Base-by-base conservation (phyloP, 1,140 invertebrate species). In the Tribolium castaneum region DNA sequence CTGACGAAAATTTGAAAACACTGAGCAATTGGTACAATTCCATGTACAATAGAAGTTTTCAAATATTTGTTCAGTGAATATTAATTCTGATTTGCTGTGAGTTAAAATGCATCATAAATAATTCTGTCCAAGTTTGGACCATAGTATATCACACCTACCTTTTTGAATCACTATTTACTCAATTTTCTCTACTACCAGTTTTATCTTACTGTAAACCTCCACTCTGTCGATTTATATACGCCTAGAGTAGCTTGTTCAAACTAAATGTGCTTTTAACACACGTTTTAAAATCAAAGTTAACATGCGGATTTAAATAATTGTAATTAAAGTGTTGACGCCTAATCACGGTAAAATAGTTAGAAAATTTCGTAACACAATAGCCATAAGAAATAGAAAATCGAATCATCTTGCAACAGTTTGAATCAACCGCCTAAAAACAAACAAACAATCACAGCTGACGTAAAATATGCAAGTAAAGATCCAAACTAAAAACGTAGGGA, bases 291-390 rank as follows among this genome's bases (percentile, higher is more conserved):
- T 59, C 54, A 59, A 59, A 59, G 54, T 59, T 59, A 22, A 59
- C 16, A 59, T 59, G 19, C 19, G 54, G 22, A 59, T 59, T 59
- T 59, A 59, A 59, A 59, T 59, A 59, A 59, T 59, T 59, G 54
- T 59, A 59, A 25, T 59, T 59, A 59, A 59, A 59, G 54, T 59
- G 54, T 59, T 59, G 54, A 59, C 10, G 54, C 54, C 54, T 59
- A 59, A 59, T 59, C 54, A 59, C 54, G 19, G n/a, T 66, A 35
- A 66, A 66, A 66, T 66, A 66, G 59, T 35, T 62, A n/a, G 25
- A 66, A 66, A 59, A 59, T 3, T 22, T 14, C 54, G 25, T 59
- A 10, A 59, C 54, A 59, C 16, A 59, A 59, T 59, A 22, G 54
- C 10, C 19, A 39, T 25, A 19, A n/a, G 14, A 62, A 62, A 62